Evolutionary conservation across 2,888 invertebrate genomes (phyloP).

Genomic region (Auanema freiburgensis): DNA sequence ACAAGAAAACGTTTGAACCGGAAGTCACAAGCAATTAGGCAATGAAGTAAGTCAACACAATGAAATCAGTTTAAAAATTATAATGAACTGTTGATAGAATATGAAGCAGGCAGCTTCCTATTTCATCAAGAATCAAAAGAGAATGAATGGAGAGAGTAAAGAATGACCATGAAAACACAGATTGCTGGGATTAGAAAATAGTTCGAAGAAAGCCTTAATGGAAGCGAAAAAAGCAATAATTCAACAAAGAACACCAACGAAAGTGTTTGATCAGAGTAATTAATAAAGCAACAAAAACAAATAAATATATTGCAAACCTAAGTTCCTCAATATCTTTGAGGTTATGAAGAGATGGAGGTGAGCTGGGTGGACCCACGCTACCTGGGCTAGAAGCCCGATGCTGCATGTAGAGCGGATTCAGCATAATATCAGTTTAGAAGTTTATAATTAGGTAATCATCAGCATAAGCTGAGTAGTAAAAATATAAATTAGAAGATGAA

Average conservation of each 20-base stretch:
- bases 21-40: too few species aligned
- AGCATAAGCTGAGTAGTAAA: too few species aligned
- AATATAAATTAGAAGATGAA: too few species aligned
- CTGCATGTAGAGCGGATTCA: constrained; percentile 44
- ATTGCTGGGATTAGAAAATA: constrained; percentile 5
- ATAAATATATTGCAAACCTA: constrained; percentile 23
- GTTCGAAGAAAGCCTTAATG: constrained; percentile 1
- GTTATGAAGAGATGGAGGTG: constrained; percentile 45
- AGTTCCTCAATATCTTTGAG: constrained; percentile 41
- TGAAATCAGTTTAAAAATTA: too few species aligned
- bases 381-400: constrained; percentile 38
- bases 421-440: constrained; percentile 18
- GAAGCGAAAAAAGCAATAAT: neutral
- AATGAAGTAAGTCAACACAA: too few species aligned
- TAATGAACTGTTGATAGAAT: too few species aligned
- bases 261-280: constrained; percentile 8
- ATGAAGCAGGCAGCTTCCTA: too few species aligned
- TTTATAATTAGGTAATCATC: too few species aligned
- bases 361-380: constrained; percentile 39
- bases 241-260: neutral
- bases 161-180: neutral
- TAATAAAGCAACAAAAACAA: neutral
- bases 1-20: too few species aligned
- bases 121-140: constrained; percentile 5
- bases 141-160: constrained; percentile 3